These are phyloP conservation scores for Myripristis jacobus DNA, from an alignment of 2,797 vertebrate genomes.

Conservation along the genomic window DNA sequence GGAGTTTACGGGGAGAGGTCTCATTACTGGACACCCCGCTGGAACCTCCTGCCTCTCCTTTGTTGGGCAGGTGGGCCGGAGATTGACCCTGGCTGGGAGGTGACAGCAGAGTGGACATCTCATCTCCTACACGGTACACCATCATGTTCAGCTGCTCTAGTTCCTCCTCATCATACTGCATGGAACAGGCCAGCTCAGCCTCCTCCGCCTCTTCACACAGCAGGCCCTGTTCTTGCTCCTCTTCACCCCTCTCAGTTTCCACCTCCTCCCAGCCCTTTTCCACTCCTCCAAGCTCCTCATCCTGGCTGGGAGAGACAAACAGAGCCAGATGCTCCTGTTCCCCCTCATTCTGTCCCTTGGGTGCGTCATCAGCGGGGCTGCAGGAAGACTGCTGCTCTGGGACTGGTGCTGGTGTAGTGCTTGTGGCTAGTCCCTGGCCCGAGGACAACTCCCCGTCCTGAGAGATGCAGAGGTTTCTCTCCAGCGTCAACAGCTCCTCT, in stretches of 20 bases:
- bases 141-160: constrained; percentile 95
- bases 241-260: constrained; percentile 64
- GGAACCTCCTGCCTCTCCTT: constrained; percentile 62
- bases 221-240: constrained; percentile 70
- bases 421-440: constrained; percentile 53
- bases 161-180: constrained; percentile 98
- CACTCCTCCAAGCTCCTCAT: constrained; percentile 66
- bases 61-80: constrained; percentile 82
- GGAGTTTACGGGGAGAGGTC: constrained; percentile 83
- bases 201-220: constrained; percentile 85
- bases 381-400: constrained; percentile 66
- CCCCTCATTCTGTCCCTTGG: constrained; percentile 45
- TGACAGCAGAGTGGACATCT: constrained; percentile 96
- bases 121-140: constrained; percentile 94
- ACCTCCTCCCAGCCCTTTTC: constrained; percentile 76
- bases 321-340: constrained; percentile 60
- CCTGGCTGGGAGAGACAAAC: constrained; percentile 62
- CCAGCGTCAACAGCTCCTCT: constrained; percentile 90
- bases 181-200: constrained; percentile 94
- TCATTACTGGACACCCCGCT: constrained; percentile 84
- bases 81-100: constrained; percentile 93
- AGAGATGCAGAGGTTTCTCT: constrained; percentile 94
- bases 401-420: constrained; percentile 49
- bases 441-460: constrained; percentile 87
- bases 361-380: constrained; percentile 50